Conservation (phyloP, 2,113 vertebrate genomes). For the Gavia stellata region DNA sequence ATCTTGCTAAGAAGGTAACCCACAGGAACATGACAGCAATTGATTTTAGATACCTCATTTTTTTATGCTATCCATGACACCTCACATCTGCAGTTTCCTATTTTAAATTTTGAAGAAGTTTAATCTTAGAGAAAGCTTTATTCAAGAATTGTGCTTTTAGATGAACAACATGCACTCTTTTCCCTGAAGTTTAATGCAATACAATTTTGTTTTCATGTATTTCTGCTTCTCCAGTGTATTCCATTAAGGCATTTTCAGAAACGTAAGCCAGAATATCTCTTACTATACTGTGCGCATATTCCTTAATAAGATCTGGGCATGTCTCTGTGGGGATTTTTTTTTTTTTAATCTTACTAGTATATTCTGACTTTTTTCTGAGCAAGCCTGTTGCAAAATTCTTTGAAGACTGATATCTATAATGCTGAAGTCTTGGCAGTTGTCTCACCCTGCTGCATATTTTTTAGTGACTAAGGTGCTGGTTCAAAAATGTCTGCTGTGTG, state of each 20-base stretch:
- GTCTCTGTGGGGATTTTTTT: not conserved
- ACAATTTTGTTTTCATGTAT: not conserved
- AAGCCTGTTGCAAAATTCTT: not conserved
- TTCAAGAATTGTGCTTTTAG: not conserved
- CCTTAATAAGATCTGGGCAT: not conserved
- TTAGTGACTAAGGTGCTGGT: not conserved
- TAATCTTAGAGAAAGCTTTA: not conserved
- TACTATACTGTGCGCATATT: not conserved
- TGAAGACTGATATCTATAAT: not conserved
- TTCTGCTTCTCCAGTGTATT: not conserved
- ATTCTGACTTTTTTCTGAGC: not conserved
- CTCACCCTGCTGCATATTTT: not conserved
- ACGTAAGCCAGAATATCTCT: not conserved
- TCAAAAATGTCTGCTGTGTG: not conserved
- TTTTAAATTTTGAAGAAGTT: not conserved
- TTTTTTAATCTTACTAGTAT: not conserved
- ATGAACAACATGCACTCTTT: not conserved
- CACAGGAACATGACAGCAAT: not conserved
- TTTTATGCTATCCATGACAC: not conserved
- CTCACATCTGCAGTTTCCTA: not conserved
- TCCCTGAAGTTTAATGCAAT: not conserved
- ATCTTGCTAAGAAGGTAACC: not conserved
- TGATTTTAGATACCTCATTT: not conserved
- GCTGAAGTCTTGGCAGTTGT: not conserved
- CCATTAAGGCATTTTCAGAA: not conserved